Evolutionary conservation across 2,113 vertebrate species (phyloP), one percentile per base, ranked within the genome.

Genomic region (Leucosticte australis): DNA sequence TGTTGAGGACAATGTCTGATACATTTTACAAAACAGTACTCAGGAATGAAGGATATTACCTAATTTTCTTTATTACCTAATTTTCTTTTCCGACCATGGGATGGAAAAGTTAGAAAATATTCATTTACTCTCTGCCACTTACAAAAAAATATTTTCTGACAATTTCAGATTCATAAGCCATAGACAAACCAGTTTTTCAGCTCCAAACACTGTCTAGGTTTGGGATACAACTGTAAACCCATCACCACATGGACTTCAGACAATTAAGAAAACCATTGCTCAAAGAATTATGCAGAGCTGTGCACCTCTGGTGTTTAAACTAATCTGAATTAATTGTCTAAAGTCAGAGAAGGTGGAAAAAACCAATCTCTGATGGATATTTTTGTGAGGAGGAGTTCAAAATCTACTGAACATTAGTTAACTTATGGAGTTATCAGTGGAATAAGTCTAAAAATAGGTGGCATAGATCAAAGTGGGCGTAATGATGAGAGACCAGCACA

Each of bases 171-270:
- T 68, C 16, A 5, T 85, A 71, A 59, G 23, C 80, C 2, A 1
- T 52, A 82, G 31, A 64, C 12, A 77, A 68, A 50, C 46, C 41
- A 9, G 14, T 17, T 56, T 76, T 89, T 89, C 10, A 30, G 4
- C 21, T 82, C n/a, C 22, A 30, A 35, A 53, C 28, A 52, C 35
- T 59, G 37, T 19, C 10, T n/a, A 52, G 33, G 2, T 13, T 68
- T 93, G 26, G 0, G 0, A 57, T 52, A 56, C 0, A 5, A 9
- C 24, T 84, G 67, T 5, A 57, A 76, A 22, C 16, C 8, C 5
- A 10, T 76, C 52, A 47, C 27, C 50, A 30, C 15, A 21, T 7
- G 21, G 16, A 64, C 39, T n/a, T 89, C 44, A 59, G 52, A 65
- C 5, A 41, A 47, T 23, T 30, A 59, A 24, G 47, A 87, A 92